Base-by-base conservation (phyloP, 2,797 vertebrate species). In the Setipinna tenuifilis region DNA sequence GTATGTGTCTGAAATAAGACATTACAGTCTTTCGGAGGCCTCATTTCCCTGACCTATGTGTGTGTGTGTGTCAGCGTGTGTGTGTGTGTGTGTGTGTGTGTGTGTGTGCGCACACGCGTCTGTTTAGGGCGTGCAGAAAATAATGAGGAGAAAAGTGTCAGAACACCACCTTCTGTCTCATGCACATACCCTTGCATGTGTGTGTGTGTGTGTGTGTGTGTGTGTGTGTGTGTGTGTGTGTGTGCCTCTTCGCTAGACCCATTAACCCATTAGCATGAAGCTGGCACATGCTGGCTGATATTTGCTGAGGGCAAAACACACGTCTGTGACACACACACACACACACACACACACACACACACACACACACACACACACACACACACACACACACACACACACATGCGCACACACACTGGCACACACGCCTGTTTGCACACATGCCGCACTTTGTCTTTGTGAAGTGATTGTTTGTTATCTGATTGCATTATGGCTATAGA, bases 221-320 rank as follows among this genome's bases (percentile, higher is more conserved):
- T 57, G 75, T 7, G 44, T 28, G n/a, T 21, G 46, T 16, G 21
- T 54, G 46, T 6, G 6, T 16, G 25, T 82, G 46, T 57, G 23
- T 54, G 10, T 54, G 11, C 57, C 44, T 82, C 17, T 48, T 65
- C 61, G 23, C n/a, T 65, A 65, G 9, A 65, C 61, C 61, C 21
- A 25, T 25, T 65, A 21, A 65, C 61, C 61, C 61, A 65, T 65
- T 65, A 65, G 61, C 61, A 7, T 65, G 23, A 23, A 25, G n/a
- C 44, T n/a, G 83, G 50, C 82, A 62, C 82, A 86, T 84, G 83
- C 82, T 86, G 19, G 80, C 82, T 48, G 54, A 14, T 23, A 48
- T 28, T 44, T 28, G 61, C 80, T 65, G 78, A 11, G 31, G 71
- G 44, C 17, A 54, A 46, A 41, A 68, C 83, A 25, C 46, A n/a